Conservation (phyloP, 2,888 invertebrate species). For the Suillia variegata region DNA sequence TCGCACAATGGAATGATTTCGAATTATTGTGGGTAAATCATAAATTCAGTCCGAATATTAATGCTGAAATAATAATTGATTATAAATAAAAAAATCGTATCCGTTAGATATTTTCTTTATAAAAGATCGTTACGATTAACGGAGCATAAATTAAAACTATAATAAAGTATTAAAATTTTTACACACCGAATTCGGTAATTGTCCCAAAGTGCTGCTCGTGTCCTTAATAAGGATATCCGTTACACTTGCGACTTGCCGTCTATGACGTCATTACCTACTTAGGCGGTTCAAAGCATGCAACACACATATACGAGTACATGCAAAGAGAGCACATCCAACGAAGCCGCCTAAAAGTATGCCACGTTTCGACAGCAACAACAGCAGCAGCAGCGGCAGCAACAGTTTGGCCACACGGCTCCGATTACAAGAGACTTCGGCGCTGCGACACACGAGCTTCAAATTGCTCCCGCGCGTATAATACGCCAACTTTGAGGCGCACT, state of each 20-base stretch:
- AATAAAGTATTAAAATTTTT: no score
- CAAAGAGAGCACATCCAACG: background rate
- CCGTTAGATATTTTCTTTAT: no score
- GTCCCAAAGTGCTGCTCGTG: constrained; percentile 14
- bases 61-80: no score
- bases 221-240: constrained; percentile 20
- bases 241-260: constrained; percentile 25
- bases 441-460: constrained; percentile 23
- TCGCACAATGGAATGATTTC: background rate
- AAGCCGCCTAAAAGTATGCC: constrained; percentile 34
- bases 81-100: no score
- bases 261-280: constrained; percentile 50
- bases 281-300: constrained; percentile 19
- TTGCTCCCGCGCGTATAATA: constrained; percentile 25
- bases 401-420: constrained; percentile 33
- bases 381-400: constrained; percentile 36
- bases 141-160: no score
- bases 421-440: background rate
- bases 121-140: no score
- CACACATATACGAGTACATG: background rate
- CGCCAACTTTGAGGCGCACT: no score
- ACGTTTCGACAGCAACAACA: constrained; percentile 11
- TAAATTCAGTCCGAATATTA: no score
- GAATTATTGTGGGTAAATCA: no score
- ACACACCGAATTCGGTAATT: no score